Evolutionary conservation across 2,113 vertebrate genomes (phyloP), one percentile per base, ranked within the genome.

Genomic region (Solea senegalensis): DNA sequence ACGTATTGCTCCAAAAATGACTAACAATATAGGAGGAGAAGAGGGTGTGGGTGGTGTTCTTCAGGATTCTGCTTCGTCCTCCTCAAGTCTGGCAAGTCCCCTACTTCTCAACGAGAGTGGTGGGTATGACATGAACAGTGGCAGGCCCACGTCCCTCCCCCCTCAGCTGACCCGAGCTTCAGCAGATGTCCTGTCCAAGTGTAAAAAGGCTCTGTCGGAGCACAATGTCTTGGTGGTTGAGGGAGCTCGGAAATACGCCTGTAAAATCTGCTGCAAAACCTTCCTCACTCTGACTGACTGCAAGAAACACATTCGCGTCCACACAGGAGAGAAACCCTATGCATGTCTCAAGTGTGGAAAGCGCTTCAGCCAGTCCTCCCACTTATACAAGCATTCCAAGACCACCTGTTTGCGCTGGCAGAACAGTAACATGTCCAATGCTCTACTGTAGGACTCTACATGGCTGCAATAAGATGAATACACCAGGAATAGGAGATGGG

Each of bases 221-320:
- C 98, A 98, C 83, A 99, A 99, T 0, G 98, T 98, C 63, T 82
- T 98, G 90, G 97, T 98, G 49, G 97, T 99, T 1, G 98, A 98
- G 82, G 98, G 98, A 0, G 97, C 96, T 0, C 95, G 97, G 40
- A 99, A 99, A 79, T 99, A 99, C 0, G 98, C 98, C 8, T 98
- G 97, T 86, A 97, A 97, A 89, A 98, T 98, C 92, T 99, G 98
- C 94, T 99, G 98, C 84, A 99, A 98, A 92, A 98, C 97, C 7
- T 99, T 99, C 73, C 89, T 99, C 83, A 99, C 98, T 15, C 81
- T 99, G 64, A 98, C 98, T 0, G 97, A 98, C 91, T 98, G 97
- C 89, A 99, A 99, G 94, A 99, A 99, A 81, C 97, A 99, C 91
- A 99, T 99, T 87, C 94, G 97, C 0, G 97, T 99, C 7, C 98